Evolutionary conservation across 2,797 vertebrate species (phyloP).

Genomic region (Lagocephalus sceleratus): DNA sequence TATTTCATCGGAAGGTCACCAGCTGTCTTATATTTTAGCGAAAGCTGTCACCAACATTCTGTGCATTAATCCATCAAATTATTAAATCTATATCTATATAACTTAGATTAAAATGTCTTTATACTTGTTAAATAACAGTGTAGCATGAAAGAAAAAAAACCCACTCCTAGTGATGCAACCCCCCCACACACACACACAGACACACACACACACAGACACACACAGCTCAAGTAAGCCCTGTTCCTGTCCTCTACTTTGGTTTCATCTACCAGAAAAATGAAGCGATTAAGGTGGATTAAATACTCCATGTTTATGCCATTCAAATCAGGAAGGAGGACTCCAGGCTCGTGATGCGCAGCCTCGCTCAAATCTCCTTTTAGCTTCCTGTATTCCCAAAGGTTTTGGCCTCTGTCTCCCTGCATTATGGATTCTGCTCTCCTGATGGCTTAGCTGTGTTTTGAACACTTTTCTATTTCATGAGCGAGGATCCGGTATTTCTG

Average conservation of each 20-base stretch:
- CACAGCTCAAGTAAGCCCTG: constrained; percentile 37
- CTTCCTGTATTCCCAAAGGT: constrained; percentile 51
- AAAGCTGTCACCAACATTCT: no score
- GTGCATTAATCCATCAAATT: no score
- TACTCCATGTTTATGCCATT: constrained; percentile 78
- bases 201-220: background rate
- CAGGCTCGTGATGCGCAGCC: constrained; percentile 52
- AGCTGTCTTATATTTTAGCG: no score
- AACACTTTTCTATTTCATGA: constrained; percentile 70
- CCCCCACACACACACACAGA: background rate
- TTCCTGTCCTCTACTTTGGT: constrained; percentile 54
- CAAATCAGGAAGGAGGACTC: constrained; percentile 79
- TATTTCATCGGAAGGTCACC: no score
- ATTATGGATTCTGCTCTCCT: constrained; percentile 59
- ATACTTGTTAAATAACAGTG: no score
- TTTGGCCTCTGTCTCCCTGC: constrained; percentile 57
- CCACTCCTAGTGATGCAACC: background rate
- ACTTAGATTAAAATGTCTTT: no score
- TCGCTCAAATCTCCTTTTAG: constrained; percentile 66
- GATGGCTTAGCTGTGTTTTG: constrained; percentile 76
- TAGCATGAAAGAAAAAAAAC: background rate
- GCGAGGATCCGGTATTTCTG: constrained; percentile 47
- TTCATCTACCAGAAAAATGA: constrained; percentile 63
- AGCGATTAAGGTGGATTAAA: constrained; percentile 79
- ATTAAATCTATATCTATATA: no score